Conservation (phyloP, 2,797 vertebrate species). For the Hyperoplus lanceolatus region DNA sequence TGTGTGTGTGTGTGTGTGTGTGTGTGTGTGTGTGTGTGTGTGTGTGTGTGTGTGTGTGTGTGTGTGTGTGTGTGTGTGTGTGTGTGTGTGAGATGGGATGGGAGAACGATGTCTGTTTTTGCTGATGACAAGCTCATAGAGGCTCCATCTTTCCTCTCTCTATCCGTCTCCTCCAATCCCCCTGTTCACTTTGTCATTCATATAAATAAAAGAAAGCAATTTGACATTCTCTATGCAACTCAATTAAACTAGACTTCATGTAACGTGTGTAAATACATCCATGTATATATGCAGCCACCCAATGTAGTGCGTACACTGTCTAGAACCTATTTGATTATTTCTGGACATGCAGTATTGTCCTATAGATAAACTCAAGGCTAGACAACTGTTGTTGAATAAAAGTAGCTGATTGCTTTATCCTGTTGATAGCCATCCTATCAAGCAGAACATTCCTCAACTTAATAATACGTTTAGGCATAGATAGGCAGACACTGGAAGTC, state of each 20-base stretch:
- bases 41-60: neutral
- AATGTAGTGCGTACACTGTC: neutral
- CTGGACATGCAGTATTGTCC: no score
- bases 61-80: no score
- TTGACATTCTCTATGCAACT: slow-evolving; percentile 22
- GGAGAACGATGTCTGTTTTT: slow-evolving; percentile 23
- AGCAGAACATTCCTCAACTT: no score
- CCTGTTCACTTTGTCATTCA: slow-evolving; percentile 34
- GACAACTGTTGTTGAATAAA: no score
- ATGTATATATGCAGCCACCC: neutral
- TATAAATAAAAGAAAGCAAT: slow-evolving; percentile 10
- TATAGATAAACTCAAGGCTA: no score
- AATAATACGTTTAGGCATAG: no score
- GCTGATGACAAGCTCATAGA: slow-evolving; percentile 43
- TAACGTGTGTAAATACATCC: neutral
- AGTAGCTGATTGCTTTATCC: no score
- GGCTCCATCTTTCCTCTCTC: slow-evolving; percentile 28
- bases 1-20: neutral
- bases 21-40: neutral
- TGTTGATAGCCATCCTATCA: no score
- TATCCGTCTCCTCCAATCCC: slow-evolving; percentile 2
- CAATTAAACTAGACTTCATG: slow-evolving; percentile 6
- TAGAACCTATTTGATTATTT: neutral
- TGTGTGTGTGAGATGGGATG: no score
- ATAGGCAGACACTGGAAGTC: no score